phyloP scores from a whole-genome alignment of 2,113 vertebrate genomes.

The Chauna torquata region DNA sequence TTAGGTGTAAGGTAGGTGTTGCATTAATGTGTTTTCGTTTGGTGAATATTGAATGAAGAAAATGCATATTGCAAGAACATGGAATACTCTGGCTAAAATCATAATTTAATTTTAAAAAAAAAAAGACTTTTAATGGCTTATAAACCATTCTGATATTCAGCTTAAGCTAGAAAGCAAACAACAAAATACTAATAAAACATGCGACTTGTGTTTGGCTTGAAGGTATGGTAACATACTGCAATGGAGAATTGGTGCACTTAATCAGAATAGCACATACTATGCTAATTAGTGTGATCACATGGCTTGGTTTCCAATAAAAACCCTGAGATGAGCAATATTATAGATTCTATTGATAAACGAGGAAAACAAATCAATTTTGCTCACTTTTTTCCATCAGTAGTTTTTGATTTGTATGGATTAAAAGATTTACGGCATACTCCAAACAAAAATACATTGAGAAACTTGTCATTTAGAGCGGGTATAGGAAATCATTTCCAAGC shows the following conservation, averaged over 20 bases:
- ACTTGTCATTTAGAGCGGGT: background rate
- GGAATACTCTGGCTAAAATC: background rate
- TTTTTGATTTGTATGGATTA: background rate
- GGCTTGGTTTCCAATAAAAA: background rate
- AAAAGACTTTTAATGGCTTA: too few species aligned
- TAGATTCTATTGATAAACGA: background rate
- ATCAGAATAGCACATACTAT: background rate
- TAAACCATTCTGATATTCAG: background rate
- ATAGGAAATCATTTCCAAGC: background rate
- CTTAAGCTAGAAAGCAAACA: background rate
- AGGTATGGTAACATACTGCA: background rate
- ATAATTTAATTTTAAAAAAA: too few species aligned
- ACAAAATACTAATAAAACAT: background rate
- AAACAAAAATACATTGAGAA: background rate
- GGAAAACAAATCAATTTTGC: background rate
- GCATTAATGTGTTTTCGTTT: constrained; percentile 33
- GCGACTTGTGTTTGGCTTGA: background rate
- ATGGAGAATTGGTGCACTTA: background rate
- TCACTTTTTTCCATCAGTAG: background rate
- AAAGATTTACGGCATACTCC: background rate
- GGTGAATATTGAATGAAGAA: background rate
- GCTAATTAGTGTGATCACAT: background rate
- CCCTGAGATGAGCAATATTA: background rate
- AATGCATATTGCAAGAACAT: background rate
- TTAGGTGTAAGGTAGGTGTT: constrained; percentile 90